Evolutionary conservation across 2,797 vertebrate genomes (phyloP), one percentile per base, ranked within the genome.

Genomic region (Catharus ustulatus): DNA sequence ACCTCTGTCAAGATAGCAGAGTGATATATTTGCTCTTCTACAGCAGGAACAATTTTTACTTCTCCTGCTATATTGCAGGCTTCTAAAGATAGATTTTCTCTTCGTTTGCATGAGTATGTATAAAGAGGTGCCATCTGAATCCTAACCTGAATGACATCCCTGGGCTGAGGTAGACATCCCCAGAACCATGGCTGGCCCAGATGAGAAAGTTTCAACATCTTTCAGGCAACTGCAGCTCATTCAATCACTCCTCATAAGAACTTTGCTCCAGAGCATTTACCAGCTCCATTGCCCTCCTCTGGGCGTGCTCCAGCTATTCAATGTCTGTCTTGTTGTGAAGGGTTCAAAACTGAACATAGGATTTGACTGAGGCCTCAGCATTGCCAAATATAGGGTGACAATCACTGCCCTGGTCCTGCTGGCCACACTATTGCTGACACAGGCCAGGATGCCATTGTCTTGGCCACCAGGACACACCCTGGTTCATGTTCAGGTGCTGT

Each of bases 341-440:
- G 10, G 18, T 30, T n/a, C 30, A 59, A 72, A 84, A 78, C 15
- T 27, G 15, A 36, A 8, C 10, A 24, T 4, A 72, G 18, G 30
- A 42, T 59, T 72, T 27, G 18, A 32, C 15, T 54, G 34, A 46
- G 13, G 12, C 13, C 17, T 34, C 24, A 14, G 4, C 30, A 34
- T 1, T 58, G 26, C 21, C 0, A 0, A 42, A 10, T 11, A 32
- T 5, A 11, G 15, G 10, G 24, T 2, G 17, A 9, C 8, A 84
- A 5, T 20, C 38, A 0, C n/a, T 40, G 21, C 9, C 29, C 45
- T 58, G 6, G 0, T 45, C 27, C 38, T 82, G n/a, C 57, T 77
- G 45, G 29, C 38, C 30, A 9, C 26, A 5, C 4, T 13, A 8
- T 9, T 71, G 9, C 13, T 23, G n/a, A 20, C 4, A 2, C 5